Base-by-base conservation (phyloP, 1,140 invertebrate genomes). In the Cryptotermes secundus region DNA sequence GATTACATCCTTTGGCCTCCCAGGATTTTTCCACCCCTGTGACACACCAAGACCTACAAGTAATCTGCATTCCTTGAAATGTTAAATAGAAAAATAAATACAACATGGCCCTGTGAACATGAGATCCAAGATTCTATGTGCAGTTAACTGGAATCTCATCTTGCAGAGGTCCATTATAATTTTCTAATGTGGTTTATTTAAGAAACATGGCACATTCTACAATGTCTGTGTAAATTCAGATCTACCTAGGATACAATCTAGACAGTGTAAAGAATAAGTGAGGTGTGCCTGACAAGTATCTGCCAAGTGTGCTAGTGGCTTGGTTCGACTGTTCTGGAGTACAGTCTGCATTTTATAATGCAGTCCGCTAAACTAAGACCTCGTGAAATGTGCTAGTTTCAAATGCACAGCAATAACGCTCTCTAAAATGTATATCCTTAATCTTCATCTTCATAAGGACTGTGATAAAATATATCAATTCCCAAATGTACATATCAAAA, bases 181-280 rank as follows among this genome's bases (percentile, higher is more conserved):
- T 85, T 82, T 82, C 81, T 83, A 83, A 85, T 38, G 53, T 81
- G 80, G 79, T 82, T 85, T 85, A 82, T 82, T 85, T 85, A 82
- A 82, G 84, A 85, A 85, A 85, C 84, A 85, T 85, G 84, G 84
- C 84, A 85, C 84, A 85, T 85, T 85, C 84, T 85, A 85, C 84
- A 85, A 85, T 82, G 84, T 82, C 80, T 85, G 84, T 85, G 84
- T 85, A 42, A 84, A 85, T 42, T 83, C 84, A 85, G 84, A 81
- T 85, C 84, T 85, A 85, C 53, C 84, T 85, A 85, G 81, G 38
- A 79, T 85, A 85, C 84, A 85, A 82, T 49, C 83, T 84, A 84
- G 22, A 72, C n/a, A 31, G 83, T 84, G 83, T 84, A 80, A 84
- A 84, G 83, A 84, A 84, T 72, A 42, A 59, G 72, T 42, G 36